Evolutionary conservation across 2,888 invertebrate species (phyloP), one percentile per base, ranked within the genome.

Genomic region (Lochmaea crataegi): DNA sequence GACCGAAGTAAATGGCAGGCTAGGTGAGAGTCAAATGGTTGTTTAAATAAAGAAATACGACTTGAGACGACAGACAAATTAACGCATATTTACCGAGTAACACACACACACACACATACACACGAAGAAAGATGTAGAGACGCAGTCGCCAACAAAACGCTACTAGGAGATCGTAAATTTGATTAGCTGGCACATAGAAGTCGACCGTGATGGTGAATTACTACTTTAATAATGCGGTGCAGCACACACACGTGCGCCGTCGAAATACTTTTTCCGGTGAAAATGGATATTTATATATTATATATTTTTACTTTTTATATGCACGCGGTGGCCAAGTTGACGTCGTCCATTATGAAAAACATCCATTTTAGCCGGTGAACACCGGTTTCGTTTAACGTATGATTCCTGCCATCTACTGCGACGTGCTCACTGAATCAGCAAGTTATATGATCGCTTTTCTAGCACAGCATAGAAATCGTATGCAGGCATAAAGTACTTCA

Each of bases 11-110:
- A 32, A 84, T 84, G 84, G 83, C 79, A 77, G 32, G 79, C 76
- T 83, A 84, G 84, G 84, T 84, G 84, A 81, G 85, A 85, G 84
- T 85, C 84, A 85, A 85, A 85, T 85, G 85, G 85, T 81, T 80
- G 81, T 81, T 83, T 84, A 86, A 86, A 87, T 87, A 86, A 86
- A 87, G 86, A 87, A 86, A 86, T 86, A 87, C 85, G 83, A 82
- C 82, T 80, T 75, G 78, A 78, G 84, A 82, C 84, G 85, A 85
- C 86, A 86, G 86, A 86, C 86, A 86, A 86, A 86, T 86, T 86
- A 86, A 85, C 84, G 82, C 80, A 81, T 73, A 74, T 76, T 74
- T 77, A 72, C 77, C 74, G 71, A 63, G 63, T 41, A 74, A 76
- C 73, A 80, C 79, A 81, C 79, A 81, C 63, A 69, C 16, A 63